phyloP scores from a whole-genome alignment of 2,113 vertebrate species.

The Pseudolaguvia tuberculata region DNA sequence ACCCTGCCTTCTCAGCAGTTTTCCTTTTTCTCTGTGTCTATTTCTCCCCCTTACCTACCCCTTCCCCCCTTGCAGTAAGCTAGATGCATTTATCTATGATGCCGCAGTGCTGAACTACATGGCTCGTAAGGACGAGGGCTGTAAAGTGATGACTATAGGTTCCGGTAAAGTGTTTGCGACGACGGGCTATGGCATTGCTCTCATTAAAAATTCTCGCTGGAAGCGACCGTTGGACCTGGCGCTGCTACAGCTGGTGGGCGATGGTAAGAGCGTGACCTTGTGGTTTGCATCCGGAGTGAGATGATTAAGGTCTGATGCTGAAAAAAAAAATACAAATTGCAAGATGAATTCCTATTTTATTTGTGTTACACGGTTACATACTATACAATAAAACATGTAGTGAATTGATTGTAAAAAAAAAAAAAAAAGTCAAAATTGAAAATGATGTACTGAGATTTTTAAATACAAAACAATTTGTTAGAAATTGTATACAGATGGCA shows the following conservation, averaged over 20 bases:
- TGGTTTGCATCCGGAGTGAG: not conserved
- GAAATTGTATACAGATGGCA: not conserved
- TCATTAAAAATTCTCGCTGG: slow-evolving; percentile 91
- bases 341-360: too few species aligned
- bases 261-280: slow-evolving; percentile 69
- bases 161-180: slow-evolving; percentile 91
- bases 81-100: slow-evolving; percentile 92
- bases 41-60: slow-evolving; percentile 47
- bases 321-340: too few species aligned
- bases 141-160: slow-evolving; percentile 92
- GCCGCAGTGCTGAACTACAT: slow-evolving; percentile 92
- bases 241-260: slow-evolving; percentile 87
- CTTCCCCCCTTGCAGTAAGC: slow-evolving; percentile 71
- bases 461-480: slow-evolving; percentile 10
- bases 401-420: not conserved
- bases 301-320: not conserved
- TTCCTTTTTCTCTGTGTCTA: slow-evolving; percentile 64
- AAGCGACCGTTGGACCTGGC: slow-evolving; percentile 88
- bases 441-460: not conserved
- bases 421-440: slow-evolving; percentile 41
- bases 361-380: too few species aligned
- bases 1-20: slow-evolving; percentile 37
- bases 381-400: too few species aligned
- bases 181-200: slow-evolving; percentile 88
- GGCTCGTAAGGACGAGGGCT: slow-evolving; percentile 91